phyloP scores from a whole-genome alignment of 2,797 vertebrate genomes.

The Xenentodon cancila region DNA sequence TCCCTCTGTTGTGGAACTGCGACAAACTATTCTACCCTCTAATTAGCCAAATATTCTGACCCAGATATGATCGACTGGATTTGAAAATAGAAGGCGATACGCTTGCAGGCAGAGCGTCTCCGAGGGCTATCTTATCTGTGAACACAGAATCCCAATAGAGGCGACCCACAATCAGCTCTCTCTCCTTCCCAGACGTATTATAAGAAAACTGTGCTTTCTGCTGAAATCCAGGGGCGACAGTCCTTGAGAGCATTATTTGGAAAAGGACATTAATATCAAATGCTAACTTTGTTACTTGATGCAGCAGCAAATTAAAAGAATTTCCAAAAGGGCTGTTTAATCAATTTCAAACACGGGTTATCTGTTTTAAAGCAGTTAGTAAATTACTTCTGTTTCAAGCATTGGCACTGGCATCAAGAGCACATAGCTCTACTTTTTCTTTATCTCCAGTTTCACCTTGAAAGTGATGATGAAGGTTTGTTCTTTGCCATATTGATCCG shows the following conservation, averaged over 20 bases:
- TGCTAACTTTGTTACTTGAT: conserved; percentile 18
- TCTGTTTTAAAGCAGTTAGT: not conserved
- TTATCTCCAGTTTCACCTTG: conserved; percentile 56
- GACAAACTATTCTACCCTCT: conserved; percentile 61
- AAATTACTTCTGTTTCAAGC: not conserved
- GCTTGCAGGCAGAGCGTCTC: conserved; percentile 57
- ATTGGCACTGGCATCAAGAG: conserved; percentile 4
- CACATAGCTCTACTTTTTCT: conserved; percentile 17
- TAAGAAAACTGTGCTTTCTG: conserved; percentile 49
- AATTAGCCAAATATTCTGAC: conserved; percentile 79
- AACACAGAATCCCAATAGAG: conserved; percentile 61
- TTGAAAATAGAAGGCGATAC: conserved; percentile 53
- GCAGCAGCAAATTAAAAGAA: conserved; percentile 22
- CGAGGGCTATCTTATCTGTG: conserved; percentile 62
- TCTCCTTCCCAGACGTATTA: conserved; percentile 58
- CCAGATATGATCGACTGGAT: conserved; percentile 71
- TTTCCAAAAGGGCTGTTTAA: not conserved
- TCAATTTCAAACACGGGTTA: not conserved
- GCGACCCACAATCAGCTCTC: conserved; percentile 59
- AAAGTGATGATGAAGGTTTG: conserved; percentile 44
- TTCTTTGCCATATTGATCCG: conserved; percentile 48
- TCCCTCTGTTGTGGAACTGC: conserved; percentile 53
- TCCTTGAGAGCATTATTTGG: conserved; percentile 55
- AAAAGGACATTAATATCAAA: conserved; percentile 38
- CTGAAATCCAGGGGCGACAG: conserved; percentile 50